A percentile compares a stretch with the other conserved stretches of the same genome.
Conservation (phyloP, 2,797 vertebrate species). For the Halcyon chelicuti region DNA sequence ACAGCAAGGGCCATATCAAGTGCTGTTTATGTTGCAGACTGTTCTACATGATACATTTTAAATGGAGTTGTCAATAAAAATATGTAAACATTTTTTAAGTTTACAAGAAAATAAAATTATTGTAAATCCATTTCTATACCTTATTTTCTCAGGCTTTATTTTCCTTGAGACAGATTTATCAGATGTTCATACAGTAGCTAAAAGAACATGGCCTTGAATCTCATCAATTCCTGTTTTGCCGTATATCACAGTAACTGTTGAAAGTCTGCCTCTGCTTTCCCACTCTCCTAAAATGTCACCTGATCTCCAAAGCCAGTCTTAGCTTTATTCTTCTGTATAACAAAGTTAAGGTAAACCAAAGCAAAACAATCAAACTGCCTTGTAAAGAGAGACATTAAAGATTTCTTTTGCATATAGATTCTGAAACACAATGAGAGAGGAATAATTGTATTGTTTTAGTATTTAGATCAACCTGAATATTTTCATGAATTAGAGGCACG, state of each 20-base stretch:
- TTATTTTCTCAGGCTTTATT: not conserved
- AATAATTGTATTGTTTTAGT: not conserved
- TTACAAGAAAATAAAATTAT: not conserved
- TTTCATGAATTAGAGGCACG: not conserved
- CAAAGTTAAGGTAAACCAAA: not conserved
- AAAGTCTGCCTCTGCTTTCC: not conserved
- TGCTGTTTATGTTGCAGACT: not conserved
- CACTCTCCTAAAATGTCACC: not conserved
- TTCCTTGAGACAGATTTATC: not conserved
- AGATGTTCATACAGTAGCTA: not conserved
- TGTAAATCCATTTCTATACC: not conserved
- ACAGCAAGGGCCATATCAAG: not conserved
- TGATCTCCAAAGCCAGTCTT: not conserved
- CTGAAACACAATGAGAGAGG: not conserved
- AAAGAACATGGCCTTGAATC: not conserved
- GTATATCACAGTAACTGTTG: not conserved
- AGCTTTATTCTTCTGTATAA: not conserved
- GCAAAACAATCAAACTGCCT: not conserved
- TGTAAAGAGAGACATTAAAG: not conserved
- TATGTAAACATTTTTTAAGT: not conserved
- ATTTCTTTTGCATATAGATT: not conserved
- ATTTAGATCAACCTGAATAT: not conserved
- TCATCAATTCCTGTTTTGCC: not conserved
- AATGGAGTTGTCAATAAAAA: not conserved
- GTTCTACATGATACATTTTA: not conserved